phyloP scores from a whole-genome alignment of 2,888 invertebrate genomes.

The Antitype chi region DNA sequence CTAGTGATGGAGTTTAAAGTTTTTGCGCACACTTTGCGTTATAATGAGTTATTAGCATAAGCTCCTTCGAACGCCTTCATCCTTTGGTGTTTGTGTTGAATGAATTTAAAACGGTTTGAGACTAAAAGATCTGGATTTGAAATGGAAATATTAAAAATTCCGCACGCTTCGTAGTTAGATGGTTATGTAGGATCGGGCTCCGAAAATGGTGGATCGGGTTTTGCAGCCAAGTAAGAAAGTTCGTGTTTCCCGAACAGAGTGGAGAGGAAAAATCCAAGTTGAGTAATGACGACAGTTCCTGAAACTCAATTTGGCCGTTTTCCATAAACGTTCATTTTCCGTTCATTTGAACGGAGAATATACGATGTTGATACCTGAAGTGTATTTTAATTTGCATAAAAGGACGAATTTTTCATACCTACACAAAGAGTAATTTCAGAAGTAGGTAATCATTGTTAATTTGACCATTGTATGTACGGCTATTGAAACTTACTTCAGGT shows the following conservation, averaged over 20 bases:
- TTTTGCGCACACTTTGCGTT: slow-evolving; percentile 59
- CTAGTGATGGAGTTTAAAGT: slow-evolving; percentile 60
- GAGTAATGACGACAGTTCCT: slow-evolving; percentile 62
- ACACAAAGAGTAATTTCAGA: slow-evolving; percentile 20
- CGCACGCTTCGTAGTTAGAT: slow-evolving; percentile 7
- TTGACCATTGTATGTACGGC: slow-evolving; percentile 6
- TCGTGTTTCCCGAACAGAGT: slow-evolving; percentile 31
- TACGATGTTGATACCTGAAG: slow-evolving; percentile 50
- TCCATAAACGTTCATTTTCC: slow-evolving; percentile 61
- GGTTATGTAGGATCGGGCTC: background rate
- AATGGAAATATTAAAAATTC: slow-evolving; percentile 40
- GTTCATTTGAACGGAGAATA: slow-evolving; percentile 44
- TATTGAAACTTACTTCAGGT: slow-evolving; percentile 25
- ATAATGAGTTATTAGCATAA: slow-evolving; percentile 65
- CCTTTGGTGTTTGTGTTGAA: slow-evolving; percentile 52
- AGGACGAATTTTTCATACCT: background rate
- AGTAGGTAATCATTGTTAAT: slow-evolving; percentile 5
- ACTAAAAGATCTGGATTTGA: slow-evolving; percentile 49
- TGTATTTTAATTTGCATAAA: slow-evolving; percentile 52
- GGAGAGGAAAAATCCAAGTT: slow-evolving; percentile 58
- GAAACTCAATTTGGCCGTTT: slow-evolving; percentile 62
- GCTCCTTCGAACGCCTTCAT: slow-evolving; percentile 41
- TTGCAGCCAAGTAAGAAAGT: slow-evolving; percentile 26
- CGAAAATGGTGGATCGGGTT: background rate
- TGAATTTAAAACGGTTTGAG: slow-evolving; percentile 51